Conservation (phyloP, 2,797 vertebrate genomes). For the Aratinga solstitialis region DNA sequence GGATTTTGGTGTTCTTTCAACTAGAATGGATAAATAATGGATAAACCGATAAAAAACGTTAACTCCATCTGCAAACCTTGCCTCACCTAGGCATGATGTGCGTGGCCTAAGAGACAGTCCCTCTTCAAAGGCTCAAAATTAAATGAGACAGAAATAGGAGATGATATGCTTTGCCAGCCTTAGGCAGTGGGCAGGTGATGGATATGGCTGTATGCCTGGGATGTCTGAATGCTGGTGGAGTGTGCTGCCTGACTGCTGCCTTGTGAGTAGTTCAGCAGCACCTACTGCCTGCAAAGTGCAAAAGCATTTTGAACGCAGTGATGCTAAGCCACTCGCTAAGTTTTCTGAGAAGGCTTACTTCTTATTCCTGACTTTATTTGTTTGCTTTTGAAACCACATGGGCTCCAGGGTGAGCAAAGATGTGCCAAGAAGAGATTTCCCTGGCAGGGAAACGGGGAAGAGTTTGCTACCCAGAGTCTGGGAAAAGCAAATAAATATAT, state of each 20-base stretch:
- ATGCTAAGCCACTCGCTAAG: rapidly evolving
- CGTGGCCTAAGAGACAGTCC: background rate
- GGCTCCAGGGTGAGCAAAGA: background rate
- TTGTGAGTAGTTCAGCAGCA: background rate
- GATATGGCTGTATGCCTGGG: background rate
- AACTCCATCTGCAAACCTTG: background rate
- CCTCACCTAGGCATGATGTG: background rate
- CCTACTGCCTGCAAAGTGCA: background rate
- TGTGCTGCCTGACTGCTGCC: background rate
- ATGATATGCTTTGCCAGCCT: background rate
- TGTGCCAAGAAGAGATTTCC: background rate
- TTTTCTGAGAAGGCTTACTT: background rate
- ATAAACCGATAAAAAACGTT: background rate
- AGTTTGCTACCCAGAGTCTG: background rate
- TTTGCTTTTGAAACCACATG: background rate
- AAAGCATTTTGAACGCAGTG: background rate
- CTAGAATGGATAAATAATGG: background rate
- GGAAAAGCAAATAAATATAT: background rate
- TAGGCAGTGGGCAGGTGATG: background rate
- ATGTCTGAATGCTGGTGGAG: background rate
- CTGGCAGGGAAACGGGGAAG: background rate
- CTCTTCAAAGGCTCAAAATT: background rate
- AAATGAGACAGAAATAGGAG: background rate
- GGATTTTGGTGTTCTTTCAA: background rate
- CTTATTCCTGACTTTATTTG: background rate